Evolutionary conservation across 1,140 invertebrate species (phyloP), one percentile per base, ranked within the genome.

Genomic region (Stenopsyche tienmushanensis): DNA sequence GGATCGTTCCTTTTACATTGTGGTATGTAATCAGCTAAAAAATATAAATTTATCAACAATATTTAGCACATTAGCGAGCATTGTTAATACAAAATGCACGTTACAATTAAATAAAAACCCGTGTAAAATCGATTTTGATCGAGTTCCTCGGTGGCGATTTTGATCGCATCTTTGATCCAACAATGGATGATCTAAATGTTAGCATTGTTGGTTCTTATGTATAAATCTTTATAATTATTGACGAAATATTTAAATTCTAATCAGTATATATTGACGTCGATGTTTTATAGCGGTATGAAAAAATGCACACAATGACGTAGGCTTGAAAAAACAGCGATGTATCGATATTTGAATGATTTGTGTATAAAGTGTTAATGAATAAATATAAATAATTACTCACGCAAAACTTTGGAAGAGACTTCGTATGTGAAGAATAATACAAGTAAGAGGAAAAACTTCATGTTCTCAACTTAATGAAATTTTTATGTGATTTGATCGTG

Each of bases 1-100:
- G 85, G 83, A 72, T 88, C 84, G 15, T 72, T 83, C 29, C 77
- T 78, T 49, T 82, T 83, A 71, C 86, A 88, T 74, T 81, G 77
- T 57, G 83, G 80, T 25, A 89, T 76, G 65, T 80, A 83, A 34
- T 82, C 80, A 20, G 83, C 83, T 85, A 74, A 50, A 78, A 78
- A 50, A 20, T n/a, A 23, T 25, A 3, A 26, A 53, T 1, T 5
- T 18, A 34, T 42, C 20, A n/a, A 39, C 42, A 13, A 50, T n/a
- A n/a, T n/a, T n/a, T n/a, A n/a, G n/a, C n/a, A n/a, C n/a, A n/a
- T n/a, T n/a, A n/a, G n/a, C n/a, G n/a, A 20, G 10, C 17, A 20
- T 18, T 18, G 10, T 53, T 53, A 3, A 24, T 53, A 53, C 3
- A 1, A n/a, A 53, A 25, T 7, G 26, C 10, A 25, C 24, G 44